Conservation (phyloP, 2,797 vertebrate genomes). For the Nasua narica region DNA sequence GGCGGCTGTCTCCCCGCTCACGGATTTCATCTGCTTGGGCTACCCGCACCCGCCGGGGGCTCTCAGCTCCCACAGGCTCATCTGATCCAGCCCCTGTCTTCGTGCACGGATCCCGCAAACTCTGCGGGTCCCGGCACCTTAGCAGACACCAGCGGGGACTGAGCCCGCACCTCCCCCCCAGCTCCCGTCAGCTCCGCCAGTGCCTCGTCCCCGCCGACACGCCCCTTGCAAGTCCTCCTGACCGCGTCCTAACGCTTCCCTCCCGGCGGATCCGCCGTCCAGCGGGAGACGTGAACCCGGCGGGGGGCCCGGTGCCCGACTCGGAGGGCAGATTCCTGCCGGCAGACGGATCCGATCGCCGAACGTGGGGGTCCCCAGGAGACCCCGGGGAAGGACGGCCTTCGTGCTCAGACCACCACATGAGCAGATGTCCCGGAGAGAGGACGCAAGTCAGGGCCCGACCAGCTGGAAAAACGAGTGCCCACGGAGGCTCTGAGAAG, state of each 20-base stretch:
- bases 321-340: accelerated
- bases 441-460: background rate
- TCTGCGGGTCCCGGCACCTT: background rate
- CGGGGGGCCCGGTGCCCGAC: accelerated
- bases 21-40: background rate
- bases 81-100: background rate
- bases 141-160: background rate
- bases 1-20: background rate
- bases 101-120: background rate
- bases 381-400: background rate
- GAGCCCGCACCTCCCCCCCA: background rate
- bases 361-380: background rate
- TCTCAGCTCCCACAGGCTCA: background rate
- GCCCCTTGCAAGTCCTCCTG: background rate
- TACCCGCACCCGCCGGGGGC: background rate
- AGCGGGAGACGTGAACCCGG: too few species aligned
- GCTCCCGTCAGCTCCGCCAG: background rate
- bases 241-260: background rate
- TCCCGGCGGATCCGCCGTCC: too few species aligned
- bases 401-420: background rate
- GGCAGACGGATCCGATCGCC: background rate
- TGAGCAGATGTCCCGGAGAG: background rate
- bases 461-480: background rate
- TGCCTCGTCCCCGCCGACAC: background rate
- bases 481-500: background rate